Evolutionary conservation across 2,888 invertebrate genomes (phyloP), one percentile per base, ranked within the genome.

Genomic region (Autographa pulchrina): DNA sequence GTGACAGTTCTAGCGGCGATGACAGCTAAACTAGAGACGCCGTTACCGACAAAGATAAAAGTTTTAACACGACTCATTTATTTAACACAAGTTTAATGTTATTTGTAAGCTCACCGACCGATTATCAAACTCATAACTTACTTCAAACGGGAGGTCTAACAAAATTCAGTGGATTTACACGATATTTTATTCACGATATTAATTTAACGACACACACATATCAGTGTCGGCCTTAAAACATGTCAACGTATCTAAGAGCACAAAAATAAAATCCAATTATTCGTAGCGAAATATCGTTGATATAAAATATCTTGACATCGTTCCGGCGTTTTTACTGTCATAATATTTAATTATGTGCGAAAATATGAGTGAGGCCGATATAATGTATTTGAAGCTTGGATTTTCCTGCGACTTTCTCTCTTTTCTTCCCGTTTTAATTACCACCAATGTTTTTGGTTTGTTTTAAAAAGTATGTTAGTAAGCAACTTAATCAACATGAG

Each of bases 161-260:
- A 63, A 14, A 41, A 61, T 62, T 70, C 58, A 31, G 59, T 59
- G 54, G 32, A 77, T 68, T 56, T 72, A 62, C 68, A 72, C 56
- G 32, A 62, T 72, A 69, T 68, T 62, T 62, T 61, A 65, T 65
- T 14, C 25, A 56, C 13, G 25, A 25, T 56, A 56, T 56, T 56
- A 56, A 70, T 73, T 68, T 65, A 82, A 76, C 67, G 67, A 64
- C 31, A 70, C 62, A 78, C 79, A 61, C 66, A 60, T 73, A 68
- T 70, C 63, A 13, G 60, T 35, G 41, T 43, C 63, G 52, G 32
- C 43, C 62, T 56, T 65, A 74, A 77, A 77, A 77, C 70, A 41
- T 81, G 79, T 73, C 81, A 81, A 76, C 68, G 74, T 74, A 61
- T 65, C 73, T 69, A 64, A 65, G 71, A 70, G 32, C 56, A 71